A percentile compares a stretch with the other conserved stretches of the same genome.
Conservation (phyloP, 2,113 vertebrate genomes). For the Morphnarchus princeps region DNA sequence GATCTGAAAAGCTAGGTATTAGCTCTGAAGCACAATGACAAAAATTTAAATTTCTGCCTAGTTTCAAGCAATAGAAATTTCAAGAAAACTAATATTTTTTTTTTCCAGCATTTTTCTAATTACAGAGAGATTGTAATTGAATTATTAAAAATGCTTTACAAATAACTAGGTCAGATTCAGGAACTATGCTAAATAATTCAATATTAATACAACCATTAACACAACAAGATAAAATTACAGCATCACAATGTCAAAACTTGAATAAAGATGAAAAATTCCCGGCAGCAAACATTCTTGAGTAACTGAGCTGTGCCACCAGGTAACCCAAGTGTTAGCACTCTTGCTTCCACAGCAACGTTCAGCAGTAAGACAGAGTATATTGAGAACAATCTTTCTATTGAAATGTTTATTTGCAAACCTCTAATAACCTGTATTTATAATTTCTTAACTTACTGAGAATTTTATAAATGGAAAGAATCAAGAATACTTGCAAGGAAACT, state of each 20-base stretch:
- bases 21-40: not conserved
- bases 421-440: not conserved
- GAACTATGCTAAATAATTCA: not conserved
- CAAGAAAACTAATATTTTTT: not conserved
- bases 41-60: not conserved
- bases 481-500: not conserved
- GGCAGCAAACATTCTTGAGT: not conserved
- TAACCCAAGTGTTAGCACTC: not conserved
- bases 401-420: not conserved
- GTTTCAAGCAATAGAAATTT: not conserved
- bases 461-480: not conserved
- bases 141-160: not conserved
- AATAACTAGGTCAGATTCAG: not conserved
- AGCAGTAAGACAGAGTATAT: not conserved
- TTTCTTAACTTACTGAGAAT: not conserved
- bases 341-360: not conserved
- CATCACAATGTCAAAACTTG: not conserved
- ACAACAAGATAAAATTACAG: not conserved
- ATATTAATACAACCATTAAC: not conserved
- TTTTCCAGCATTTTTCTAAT: not conserved
- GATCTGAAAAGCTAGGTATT: not conserved
- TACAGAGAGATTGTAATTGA: not conserved
- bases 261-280: not conserved
- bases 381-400: not conserved
- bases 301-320: not conserved